phyloP scores from a whole-genome alignment of 2,888 invertebrate genomes.

The Rhopalosiphum nymphaeae region DNA sequence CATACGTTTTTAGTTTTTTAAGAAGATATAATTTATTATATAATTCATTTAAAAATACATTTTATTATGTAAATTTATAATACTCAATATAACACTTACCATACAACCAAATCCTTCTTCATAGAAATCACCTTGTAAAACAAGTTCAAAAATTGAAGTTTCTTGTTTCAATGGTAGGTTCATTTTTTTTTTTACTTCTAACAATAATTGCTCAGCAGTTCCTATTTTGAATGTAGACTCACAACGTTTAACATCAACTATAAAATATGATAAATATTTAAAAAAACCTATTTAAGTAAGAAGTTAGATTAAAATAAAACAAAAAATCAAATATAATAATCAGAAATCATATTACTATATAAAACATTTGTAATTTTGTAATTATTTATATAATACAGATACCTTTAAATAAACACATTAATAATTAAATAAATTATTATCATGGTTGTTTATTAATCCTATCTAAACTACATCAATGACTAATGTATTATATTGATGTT shows the following conservation, averaged over 20 bases:
- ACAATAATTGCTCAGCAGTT: background rate
- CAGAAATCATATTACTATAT: background rate
- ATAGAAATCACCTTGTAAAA: no score
- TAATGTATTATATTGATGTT: no score
- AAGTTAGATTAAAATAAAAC: background rate
- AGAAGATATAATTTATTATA: background rate
- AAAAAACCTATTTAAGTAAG: background rate
- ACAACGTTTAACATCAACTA: background rate
- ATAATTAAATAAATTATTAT: background rate
- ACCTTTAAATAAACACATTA: background rate
- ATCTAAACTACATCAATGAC: no score
- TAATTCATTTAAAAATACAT: no score
- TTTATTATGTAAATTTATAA: no score
- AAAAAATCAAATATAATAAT: background rate
- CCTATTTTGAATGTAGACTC: constrained; percentile 36
- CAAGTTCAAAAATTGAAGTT: no score
- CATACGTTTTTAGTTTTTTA: background rate
- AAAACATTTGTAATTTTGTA: background rate
- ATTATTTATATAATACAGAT: background rate
- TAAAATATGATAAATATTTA: background rate
- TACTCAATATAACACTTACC: background rate
- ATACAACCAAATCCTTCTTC: background rate
- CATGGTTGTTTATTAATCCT: background rate
- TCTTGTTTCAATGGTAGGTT: background rate
- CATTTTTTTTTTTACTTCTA: background rate